Evolutionary conservation across 2,888 invertebrate genomes (phyloP).

Genomic region (Tineola bisselliella): DNA sequence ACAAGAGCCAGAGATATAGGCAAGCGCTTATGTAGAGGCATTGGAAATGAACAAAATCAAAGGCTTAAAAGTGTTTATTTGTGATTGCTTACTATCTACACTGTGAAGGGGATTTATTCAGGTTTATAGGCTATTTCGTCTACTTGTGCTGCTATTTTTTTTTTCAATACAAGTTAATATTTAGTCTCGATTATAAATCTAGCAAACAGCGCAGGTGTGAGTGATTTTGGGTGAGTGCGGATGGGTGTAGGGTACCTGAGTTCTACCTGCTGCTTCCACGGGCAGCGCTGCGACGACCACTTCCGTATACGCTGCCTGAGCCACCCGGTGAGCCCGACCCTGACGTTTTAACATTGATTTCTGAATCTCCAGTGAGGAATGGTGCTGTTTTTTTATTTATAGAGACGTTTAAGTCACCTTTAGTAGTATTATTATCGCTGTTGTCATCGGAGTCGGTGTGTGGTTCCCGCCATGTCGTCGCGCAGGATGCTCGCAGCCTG

Average conservation of each 20-base stretch:
- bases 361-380: neutral
- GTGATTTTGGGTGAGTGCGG: slow-evolving; percentile 15
- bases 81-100: neutral
- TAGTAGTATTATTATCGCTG: slow-evolving; percentile 61
- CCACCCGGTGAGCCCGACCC: slow-evolving; percentile 57
- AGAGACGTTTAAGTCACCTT: no score
- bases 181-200: neutral
- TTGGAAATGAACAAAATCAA: neutral
- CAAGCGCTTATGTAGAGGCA: no score
- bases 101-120: neutral
- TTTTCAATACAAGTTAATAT: no score
- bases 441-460: slow-evolving; percentile 61
- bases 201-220: neutral
- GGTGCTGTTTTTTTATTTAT: no score
- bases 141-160: neutral
- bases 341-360: slow-evolving; percentile 19
- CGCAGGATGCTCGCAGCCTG: slow-evolving; percentile 49
- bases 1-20: slow-evolving; percentile 12
- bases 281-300: slow-evolving; percentile 49
- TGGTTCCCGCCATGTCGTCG: slow-evolving; percentile 40
- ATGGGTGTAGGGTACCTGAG: slow-evolving; percentile 54
- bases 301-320: slow-evolving; percentile 50
- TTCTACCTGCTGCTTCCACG: slow-evolving; percentile 69
- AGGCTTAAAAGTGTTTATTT: neutral
- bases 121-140: neutral